Percentiles rank a stretch among this genome's conserved stretches.
phyloP scores from a whole-genome alignment of 2,113 vertebrate genomes.

The Nestor notabilis region DNA sequence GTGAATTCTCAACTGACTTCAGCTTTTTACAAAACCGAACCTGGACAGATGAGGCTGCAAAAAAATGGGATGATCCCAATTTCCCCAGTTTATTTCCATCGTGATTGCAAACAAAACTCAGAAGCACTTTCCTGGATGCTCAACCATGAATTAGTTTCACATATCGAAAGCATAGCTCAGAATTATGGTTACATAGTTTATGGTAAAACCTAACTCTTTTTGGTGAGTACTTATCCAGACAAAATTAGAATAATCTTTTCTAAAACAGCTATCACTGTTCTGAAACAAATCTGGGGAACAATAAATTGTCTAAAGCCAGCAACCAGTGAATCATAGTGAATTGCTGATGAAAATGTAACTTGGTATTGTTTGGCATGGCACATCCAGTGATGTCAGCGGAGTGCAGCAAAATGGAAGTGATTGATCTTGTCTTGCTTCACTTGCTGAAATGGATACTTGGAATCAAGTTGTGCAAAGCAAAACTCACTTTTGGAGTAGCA shows the following conservation, averaged over 20 bases:
- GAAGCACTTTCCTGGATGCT: neutral
- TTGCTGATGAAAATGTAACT: neutral
- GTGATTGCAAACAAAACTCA: neutral
- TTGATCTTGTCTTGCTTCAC: neutral
- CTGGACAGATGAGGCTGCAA: neutral
- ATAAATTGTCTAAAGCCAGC: neutral
- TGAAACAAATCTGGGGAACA: neutral
- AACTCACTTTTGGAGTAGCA: neutral
- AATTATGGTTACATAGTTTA: neutral
- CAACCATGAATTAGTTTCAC: neutral
- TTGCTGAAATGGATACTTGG: neutral
- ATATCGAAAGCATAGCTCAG: fast-evolving
- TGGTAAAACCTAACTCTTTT: neutral
- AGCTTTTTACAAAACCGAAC: neutral
- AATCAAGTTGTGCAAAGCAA: neutral
- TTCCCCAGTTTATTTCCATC: neutral
- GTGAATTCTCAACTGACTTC: neutral
- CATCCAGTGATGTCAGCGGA: neutral
- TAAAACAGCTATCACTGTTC: neutral
- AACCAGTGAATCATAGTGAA: neutral
- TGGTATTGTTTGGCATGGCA: neutral
- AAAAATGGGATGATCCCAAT: neutral
- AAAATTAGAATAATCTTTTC: neutral
- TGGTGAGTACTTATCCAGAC: neutral
- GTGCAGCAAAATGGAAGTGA: slow-evolving; percentile 1